Evolutionary conservation across 2,113 vertebrate genomes (phyloP).

Genomic region (Litocranius walleri): DNA sequence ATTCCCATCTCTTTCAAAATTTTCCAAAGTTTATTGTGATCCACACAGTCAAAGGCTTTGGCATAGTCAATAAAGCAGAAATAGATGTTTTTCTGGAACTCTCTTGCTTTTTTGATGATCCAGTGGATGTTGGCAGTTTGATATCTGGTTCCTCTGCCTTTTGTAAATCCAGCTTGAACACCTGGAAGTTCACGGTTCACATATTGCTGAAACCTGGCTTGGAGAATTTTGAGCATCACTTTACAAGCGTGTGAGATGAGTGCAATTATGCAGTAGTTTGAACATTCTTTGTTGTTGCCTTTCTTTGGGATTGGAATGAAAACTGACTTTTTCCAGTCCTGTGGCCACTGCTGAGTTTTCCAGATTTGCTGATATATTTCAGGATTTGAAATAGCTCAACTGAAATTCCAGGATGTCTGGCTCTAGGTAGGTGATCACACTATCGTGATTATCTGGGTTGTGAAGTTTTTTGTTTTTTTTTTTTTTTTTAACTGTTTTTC

Average conservation of each 20-base stretch:
- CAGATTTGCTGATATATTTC: background rate
- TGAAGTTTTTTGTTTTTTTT: background rate
- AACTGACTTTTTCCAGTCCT: background rate
- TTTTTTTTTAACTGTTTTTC: background rate
- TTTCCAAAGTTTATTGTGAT: background rate
- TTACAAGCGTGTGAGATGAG: background rate
- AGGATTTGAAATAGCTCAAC: background rate
- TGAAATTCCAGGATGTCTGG: background rate
- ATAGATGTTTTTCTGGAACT: background rate
- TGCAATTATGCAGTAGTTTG: background rate
- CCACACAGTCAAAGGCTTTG: background rate
- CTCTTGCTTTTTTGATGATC: accelerated
- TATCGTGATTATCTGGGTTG: background rate
- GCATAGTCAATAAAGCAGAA: background rate
- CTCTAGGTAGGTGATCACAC: background rate
- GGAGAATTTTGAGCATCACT: background rate
- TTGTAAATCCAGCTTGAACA: background rate
- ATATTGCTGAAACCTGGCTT: background rate
- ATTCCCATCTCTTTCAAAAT: accelerated
- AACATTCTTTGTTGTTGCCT: background rate
- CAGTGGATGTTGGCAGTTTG: background rate
- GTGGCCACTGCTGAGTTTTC: background rate
- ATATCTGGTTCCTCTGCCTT: background rate
- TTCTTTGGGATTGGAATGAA: background rate
- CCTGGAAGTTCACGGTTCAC: background rate